phyloP scores from a whole-genome alignment of 2,113 vertebrate genomes.

The Pseudonaja textilis region DNA sequence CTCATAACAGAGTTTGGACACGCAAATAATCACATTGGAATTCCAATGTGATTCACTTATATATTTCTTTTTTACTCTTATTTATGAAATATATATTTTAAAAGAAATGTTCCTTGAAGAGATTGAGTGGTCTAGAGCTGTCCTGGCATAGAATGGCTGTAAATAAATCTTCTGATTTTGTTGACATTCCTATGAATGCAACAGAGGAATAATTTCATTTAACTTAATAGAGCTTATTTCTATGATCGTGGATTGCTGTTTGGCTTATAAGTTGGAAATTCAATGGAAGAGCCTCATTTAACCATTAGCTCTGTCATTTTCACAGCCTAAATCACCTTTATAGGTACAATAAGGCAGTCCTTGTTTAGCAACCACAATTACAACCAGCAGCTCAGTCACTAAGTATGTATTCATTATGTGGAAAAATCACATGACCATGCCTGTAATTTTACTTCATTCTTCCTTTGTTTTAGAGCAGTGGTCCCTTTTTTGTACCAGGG shows the following conservation, averaged over 20 bases:
- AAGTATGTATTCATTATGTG: neutral
- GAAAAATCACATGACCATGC: neutral
- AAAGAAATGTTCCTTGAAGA: neutral
- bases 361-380: neutral
- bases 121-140: neutral
- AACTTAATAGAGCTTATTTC: neutral
- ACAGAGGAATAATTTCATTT: neutral
- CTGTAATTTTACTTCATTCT: neutral
- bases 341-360: neutral
- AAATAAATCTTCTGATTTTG: neutral
- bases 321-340: neutral
- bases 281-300: neutral
- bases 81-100: neutral
- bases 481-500: too few species aligned
- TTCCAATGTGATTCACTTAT: neutral
- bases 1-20: neutral
- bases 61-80: neutral
- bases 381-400: neutral
- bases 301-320: neutral
- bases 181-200: neutral
- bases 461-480: neutral
- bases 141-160: neutral
- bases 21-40: neutral
- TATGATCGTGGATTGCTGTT: neutral
- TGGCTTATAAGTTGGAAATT: neutral